Evolutionary conservation across 2,113 vertebrate species (phyloP), one percentile per base, ranked within the genome.

Genomic region (Oncorhynchus mykiss): DNA sequence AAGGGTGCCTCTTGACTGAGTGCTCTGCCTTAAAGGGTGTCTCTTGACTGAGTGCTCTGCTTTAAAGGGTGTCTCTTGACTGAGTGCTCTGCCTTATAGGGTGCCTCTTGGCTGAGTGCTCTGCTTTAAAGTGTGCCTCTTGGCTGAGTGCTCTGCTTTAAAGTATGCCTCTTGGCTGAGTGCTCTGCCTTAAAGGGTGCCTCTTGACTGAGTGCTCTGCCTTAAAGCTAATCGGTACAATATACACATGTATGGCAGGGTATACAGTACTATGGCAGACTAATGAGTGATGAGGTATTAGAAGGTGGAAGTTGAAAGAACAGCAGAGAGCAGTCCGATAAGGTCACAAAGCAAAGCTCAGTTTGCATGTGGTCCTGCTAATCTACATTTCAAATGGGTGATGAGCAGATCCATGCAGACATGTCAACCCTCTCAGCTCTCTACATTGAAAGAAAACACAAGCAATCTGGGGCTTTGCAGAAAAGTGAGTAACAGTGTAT

Each of bases 351-450:
- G 81, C 81, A 67, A 82, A 75, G 86, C 83, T 83, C 83, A 77
- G 0, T 70, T 78, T 91, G 76, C 71, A 73, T 87, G 88, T 86
- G 85, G 84, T 82, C 84, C 77, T 81, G 83, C 79, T 84, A 81
- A 87, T 89, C 88, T 88, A 79, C 78, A 83, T 86, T 90, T 87
- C 91, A 89, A 88, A 79, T 73, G 80, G 83, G 39, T 2, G 39
- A 45, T 12, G 39, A 82, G 71, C 78, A 80, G 59, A 79, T 59
- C 84, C 39, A 11, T 11, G 75, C 71, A 81, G 78, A 82, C 70
- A 76, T 74, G 79, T 71, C 77, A 87, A 88, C 83, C 66, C 72
- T 81, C 81, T 83, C 57, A 70, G 79, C 65, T 78, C 80, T 82
- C 79, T 76, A 74, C 75, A 24, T 2, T 39, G 39, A 39, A 39